Evolutionary conservation across 2,888 invertebrate genomes (phyloP).

Genomic region (Lamproptera curius): DNA sequence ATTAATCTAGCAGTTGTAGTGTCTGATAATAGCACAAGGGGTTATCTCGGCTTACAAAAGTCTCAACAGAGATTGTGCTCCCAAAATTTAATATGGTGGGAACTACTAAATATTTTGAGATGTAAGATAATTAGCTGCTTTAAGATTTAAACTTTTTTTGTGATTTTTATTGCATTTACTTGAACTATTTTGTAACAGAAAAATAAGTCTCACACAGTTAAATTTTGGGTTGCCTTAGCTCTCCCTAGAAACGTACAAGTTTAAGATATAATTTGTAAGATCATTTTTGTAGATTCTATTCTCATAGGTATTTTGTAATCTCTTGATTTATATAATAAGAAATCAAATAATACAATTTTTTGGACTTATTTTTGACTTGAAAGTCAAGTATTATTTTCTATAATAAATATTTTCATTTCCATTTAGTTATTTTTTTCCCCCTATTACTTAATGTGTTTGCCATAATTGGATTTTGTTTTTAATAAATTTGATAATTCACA

Average conservation of each 20-base stretch:
- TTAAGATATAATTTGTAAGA: conserved; percentile 72
- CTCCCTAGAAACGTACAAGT: conserved; percentile 74
- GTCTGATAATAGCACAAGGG: conserved; percentile 38
- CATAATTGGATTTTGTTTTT: not conserved
- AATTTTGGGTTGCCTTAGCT: conserved; percentile 61
- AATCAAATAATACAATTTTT: conserved; percentile 52
- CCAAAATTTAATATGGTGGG: conserved; percentile 68
- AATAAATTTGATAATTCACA: not conserved
- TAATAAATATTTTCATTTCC: conserved; percentile 66
- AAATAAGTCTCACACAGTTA: conserved; percentile 54
- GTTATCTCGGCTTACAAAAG: conserved; percentile 65
- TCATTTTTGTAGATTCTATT: conserved; percentile 69
- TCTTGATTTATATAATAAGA: conserved; percentile 62
- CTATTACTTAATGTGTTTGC: conserved; percentile 12
- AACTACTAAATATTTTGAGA: conserved; percentile 48
- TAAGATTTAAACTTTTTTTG: conserved; percentile 35
- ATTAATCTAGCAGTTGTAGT: conserved; percentile 37
- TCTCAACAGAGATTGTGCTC: conserved; percentile 57
- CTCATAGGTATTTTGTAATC: conserved; percentile 73
- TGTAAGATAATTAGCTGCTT: conserved; percentile 40
- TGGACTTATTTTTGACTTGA: conserved; percentile 63
- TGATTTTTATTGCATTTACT: conserved; percentile 58
- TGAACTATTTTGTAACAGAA: conserved; percentile 36
- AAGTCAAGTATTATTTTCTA: conserved; percentile 72
- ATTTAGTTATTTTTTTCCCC: conserved; percentile 48